Evolutionary conservation across 2,888 invertebrate genomes (phyloP), one percentile per base, ranked within the genome.

Genomic region (Coenonympha glycerion): DNA sequence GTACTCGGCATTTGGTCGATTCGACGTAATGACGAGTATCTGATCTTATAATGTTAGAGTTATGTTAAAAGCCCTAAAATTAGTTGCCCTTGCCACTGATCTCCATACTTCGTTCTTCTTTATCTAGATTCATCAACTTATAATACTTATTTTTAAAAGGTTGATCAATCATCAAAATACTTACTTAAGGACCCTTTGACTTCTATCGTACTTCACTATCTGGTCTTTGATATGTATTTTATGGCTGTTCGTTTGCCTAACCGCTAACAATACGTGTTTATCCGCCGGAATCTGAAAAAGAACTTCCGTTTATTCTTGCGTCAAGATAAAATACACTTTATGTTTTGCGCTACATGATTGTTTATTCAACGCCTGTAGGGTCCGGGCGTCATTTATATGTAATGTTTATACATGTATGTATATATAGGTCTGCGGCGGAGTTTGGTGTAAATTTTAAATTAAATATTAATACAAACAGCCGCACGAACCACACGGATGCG

Each of bases 171-270:
- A 34, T 47, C 34, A 30, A 26, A 31, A 18, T 64, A 84, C 88
- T 88, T 72, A 93, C 93, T 92, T 92, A 58, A 93, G 87, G 61
- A 92, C 91, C 55, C 92, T 88, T 71, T 93, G 92, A 73, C 91
- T 92, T 62, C 92, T 89, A 70, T 93, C 93, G 72, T 92, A 93
- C 69, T 93, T 92, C 61, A 92, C 91, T 68, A 91, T 90, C 80
- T 91, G 92, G 76, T 93, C 93, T 85, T 93, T 93, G 87, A 92
- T 91, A 89, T 92, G 92, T 79, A 92, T 91, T 82, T 92, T 92
- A 76, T 93, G 92, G 76, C 92, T 92, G 81, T 93, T 92, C 44
- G 92, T 90, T 72, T 94, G 94, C 70, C 92, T 89, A 59, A 95
- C 91, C 49, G 91, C 91, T 61, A 94, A 85, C 64, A 94, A 84